phyloP scores from a whole-genome alignment of 2,888 invertebrate genomes.

The Andrena chrysosceles region DNA sequence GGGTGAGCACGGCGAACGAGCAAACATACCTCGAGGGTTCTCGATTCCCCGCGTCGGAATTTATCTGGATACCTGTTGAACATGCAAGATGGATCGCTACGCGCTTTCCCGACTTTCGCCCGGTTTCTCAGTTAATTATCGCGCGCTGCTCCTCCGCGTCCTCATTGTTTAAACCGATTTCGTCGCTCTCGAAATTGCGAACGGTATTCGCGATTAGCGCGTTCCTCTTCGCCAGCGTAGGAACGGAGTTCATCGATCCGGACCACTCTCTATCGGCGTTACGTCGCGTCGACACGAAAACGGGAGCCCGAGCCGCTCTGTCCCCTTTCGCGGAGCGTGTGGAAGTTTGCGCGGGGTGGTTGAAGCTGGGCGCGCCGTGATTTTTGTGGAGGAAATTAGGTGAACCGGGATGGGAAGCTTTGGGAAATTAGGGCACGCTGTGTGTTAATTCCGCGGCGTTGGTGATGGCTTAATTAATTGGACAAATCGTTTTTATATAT shows the following conservation, averaged over 20 bases:
- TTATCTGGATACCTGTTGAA: constrained; percentile 70
- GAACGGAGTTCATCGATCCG: constrained; percentile 16
- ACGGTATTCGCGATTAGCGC: constrained; percentile 49
- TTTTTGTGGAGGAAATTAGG: too few relatives aligned
- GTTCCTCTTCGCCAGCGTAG: not conserved
- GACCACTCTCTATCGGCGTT: constrained; percentile 7
- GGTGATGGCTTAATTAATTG: too few relatives aligned
- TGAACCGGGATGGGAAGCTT: too few relatives aligned
- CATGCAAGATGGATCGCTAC: constrained; percentile 64
- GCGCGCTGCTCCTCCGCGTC: constrained; percentile 27
- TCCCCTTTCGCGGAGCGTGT: not conserved
- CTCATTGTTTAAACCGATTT: constrained; percentile 54
- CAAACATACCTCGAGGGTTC: constrained; percentile 61
- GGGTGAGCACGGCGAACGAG: constrained; percentile 29
- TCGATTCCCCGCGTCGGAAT: constrained; percentile 61
- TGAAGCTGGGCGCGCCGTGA: too few relatives aligned
- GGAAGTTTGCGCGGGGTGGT: too few relatives aligned
- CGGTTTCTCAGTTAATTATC: constrained; percentile 69
- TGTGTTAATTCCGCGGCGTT: too few relatives aligned
- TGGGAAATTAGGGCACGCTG: too few relatives aligned
- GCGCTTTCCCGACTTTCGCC: constrained; percentile 71
- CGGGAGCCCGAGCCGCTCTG: not conserved
- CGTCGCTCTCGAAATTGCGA: constrained; percentile 47
- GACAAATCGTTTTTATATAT: too few relatives aligned
- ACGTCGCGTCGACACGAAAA: not conserved